Percentiles rank a stretch among this genome's conserved stretches.
phyloP scores from a whole-genome alignment of 92 coral and sea anemone species.

The Siderastrea siderea region DNA sequence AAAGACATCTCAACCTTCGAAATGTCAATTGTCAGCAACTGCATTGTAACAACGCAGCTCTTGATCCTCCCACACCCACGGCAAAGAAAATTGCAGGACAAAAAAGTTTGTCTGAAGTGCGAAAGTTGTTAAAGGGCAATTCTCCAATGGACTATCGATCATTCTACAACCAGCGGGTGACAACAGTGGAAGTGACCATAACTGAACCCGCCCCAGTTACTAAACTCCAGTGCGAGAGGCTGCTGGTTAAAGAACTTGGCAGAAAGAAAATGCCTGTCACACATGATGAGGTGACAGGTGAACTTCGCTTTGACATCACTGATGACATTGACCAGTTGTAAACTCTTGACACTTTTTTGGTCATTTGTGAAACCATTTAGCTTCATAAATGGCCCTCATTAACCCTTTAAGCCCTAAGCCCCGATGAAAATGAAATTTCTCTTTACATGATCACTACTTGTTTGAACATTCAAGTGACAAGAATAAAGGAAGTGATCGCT shows the following conservation, averaged over 20 bases:
- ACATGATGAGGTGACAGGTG: conserved; percentile 60
- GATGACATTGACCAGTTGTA: background rate
- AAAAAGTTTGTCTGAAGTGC: conserved; percentile 69
- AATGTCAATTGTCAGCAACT: conserved; percentile 78
- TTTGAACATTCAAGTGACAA: too few species aligned
- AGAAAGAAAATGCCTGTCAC: conserved; percentile 72
- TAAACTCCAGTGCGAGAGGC: conserved; percentile 57
- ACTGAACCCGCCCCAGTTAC: conserved; percentile 48
- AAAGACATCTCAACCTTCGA: conserved; percentile 67
- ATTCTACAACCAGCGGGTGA: conserved; percentile 1
- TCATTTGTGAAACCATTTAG: too few species aligned
- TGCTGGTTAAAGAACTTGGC: conserved; percentile 64
- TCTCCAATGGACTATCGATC: background rate
- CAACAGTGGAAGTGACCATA: conserved; percentile 43
- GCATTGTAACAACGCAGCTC: conserved; percentile 50
- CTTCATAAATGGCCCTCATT: too few species aligned
- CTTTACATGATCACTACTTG: too few species aligned
- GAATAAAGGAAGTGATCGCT: too few species aligned
- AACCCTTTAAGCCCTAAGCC: too few species aligned
- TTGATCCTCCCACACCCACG: conserved; percentile 64
- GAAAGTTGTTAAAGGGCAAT: conserved; percentile 22
- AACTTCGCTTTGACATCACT: conserved; percentile 5
- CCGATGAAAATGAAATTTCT: too few species aligned
- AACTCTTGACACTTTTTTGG: background rate
- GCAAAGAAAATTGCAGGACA: conserved; percentile 71